A percentile compares a stretch with the other conserved stretches of the same genome.
Conservation (phyloP, 2,797 vertebrate species). For the Knipowitschia caucasica region DNA sequence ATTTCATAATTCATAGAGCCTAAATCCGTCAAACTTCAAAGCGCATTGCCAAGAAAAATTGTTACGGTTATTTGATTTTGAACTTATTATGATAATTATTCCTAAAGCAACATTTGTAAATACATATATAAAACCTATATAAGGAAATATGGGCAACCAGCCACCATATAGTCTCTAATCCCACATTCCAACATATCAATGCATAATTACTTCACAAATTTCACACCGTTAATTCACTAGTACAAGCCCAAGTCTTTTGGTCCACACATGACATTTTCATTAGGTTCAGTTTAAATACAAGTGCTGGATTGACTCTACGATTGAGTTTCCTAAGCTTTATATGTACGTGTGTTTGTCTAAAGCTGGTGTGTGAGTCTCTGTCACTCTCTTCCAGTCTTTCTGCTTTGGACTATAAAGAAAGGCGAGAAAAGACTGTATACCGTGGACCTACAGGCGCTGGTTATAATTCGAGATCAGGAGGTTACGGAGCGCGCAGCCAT, state of each 20-base stretch:
- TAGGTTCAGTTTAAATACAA: slow-evolving; percentile 26
- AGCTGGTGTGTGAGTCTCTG: slow-evolving; percentile 32
- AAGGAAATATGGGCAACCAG: slow-evolving; percentile 3
- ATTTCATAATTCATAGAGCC: no score
- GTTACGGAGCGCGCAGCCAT: slow-evolving; percentile 39
- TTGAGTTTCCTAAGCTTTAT: slow-evolving; percentile 34
- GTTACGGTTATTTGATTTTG: no score
- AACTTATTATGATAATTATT: no score
- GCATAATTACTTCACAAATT: slow-evolving; percentile 21
- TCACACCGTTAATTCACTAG: slow-evolving; percentile 22
- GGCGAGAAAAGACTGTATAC: slow-evolving; percentile 8
- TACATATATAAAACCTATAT: neutral
- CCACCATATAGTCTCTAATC: slow-evolving; percentile 34
- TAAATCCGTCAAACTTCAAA: no score
- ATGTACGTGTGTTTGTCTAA: slow-evolving; percentile 33
- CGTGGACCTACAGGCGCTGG: slow-evolving; percentile 35
- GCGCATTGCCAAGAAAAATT: no score
- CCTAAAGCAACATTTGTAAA: neutral
- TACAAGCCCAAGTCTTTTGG: slow-evolving; percentile 14
- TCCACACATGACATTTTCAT: slow-evolving; percentile 39
- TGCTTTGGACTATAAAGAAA: slow-evolving; percentile 41
- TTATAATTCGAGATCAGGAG: slow-evolving; percentile 57
- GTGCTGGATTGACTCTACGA: slow-evolving; percentile 35
- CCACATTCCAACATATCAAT: slow-evolving; percentile 36
- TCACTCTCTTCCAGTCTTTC: slow-evolving; percentile 29